A percentile compares a stretch with the other conserved stretches of the same genome.
Evolutionary conservation across 2,797 vertebrate genomes (phyloP).

Genomic region (Cossypha dichroa): DNA sequence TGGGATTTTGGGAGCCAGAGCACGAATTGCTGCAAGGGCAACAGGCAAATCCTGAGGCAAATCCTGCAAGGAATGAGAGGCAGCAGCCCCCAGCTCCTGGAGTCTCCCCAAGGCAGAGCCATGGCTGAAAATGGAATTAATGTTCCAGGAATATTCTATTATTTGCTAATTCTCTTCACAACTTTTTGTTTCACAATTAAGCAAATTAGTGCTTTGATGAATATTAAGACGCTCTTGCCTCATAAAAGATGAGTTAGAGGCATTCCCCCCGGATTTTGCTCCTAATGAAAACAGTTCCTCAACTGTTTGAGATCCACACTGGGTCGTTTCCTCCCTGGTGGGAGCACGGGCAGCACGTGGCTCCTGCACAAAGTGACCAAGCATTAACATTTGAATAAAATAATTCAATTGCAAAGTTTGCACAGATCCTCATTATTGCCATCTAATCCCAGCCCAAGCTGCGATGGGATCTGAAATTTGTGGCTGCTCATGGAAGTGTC

Average conservation of each 20-base stretch:
- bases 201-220: constrained; percentile 59
- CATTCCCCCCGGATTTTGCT: constrained; percentile 3
- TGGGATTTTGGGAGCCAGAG: background rate
- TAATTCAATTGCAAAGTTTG: background rate
- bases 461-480: background rate
- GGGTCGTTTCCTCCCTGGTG: background rate
- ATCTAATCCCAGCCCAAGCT: background rate
- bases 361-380: background rate
- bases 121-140: background rate
- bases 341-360: background rate
- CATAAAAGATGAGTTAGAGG: constrained; percentile 43
- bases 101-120: background rate
- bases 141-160: constrained; percentile 26
- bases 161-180: constrained; percentile 54
- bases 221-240: constrained; percentile 21
- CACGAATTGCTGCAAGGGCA: background rate
- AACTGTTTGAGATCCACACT: background rate
- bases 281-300: background rate
- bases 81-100: rapidly evolving
- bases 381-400: background rate
- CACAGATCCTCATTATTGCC: background rate
- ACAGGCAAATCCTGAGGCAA: background rate
- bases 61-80: background rate
- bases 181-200: constrained; percentile 63
- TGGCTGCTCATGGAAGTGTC: background rate